Evolutionary conservation across 2,797 vertebrate genomes (phyloP).

Genomic region (Gila robusta): DNA sequence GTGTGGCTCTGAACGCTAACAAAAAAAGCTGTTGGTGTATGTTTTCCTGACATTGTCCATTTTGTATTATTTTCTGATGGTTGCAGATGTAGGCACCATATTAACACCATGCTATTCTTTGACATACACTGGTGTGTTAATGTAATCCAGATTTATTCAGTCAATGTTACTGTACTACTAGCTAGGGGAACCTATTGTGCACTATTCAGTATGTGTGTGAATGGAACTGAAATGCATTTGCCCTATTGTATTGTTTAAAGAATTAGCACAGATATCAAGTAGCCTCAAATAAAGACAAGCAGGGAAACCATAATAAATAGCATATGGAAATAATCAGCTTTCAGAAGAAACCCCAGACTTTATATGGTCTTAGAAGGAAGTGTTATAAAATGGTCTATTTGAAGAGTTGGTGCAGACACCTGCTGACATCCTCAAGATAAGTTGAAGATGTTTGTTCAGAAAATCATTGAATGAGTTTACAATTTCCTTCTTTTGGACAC

Average conservation of each 20-base stretch:
- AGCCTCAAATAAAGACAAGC: not conserved
- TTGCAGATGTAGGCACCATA: not conserved
- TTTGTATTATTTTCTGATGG: not conserved
- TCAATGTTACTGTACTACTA: not conserved
- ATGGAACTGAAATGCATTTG: not conserved
- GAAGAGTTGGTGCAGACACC: not conserved
- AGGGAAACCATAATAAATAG: not conserved
- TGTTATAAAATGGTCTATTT: not conserved
- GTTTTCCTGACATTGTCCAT: not conserved
- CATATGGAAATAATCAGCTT: not conserved
- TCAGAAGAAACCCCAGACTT: not conserved
- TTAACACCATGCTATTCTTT: not conserved
- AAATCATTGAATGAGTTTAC: slow-evolving; percentile 1
- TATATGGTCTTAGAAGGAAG: not conserved
- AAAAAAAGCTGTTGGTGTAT: not conserved
- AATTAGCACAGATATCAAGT: not conserved
- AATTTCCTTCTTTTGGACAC: not conserved
- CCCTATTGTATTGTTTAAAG: not conserved
- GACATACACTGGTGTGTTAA: not conserved
- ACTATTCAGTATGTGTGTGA: not conserved
- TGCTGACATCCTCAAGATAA: not conserved
- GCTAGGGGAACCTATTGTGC: not conserved
- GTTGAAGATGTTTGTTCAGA: not conserved
- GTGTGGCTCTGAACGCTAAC: not conserved
- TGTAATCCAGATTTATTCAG: not conserved